Conservation (phyloP, 2,888 invertebrate species). For the Venusia cambrica region DNA sequence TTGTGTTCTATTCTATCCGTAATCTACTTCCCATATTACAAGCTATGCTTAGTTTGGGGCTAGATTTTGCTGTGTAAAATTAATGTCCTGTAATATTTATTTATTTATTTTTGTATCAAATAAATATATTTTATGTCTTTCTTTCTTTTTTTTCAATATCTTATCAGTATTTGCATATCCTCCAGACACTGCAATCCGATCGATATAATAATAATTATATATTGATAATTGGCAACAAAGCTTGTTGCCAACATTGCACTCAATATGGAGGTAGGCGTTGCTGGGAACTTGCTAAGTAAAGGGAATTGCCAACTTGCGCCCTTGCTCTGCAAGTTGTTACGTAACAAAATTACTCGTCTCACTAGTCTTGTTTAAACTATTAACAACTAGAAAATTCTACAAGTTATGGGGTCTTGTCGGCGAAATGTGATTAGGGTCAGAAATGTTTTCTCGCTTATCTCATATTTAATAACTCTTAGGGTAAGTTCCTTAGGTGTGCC, state of each 20-base stretch:
- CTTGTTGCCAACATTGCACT: conserved; percentile 21
- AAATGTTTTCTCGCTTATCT: too few relatives aligned
- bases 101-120: too few relatives aligned
- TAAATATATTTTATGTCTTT: too few relatives aligned
- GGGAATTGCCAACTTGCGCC: conserved; percentile 67
- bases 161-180: too few relatives aligned
- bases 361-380: conserved; percentile 59
- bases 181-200: conserved; percentile 8
- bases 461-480: too few relatives aligned
- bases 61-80: too few relatives aligned
- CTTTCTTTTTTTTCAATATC: too few relatives aligned
- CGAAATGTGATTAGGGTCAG: conserved; percentile 10
- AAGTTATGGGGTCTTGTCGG: conserved; percentile 17
- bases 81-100: too few relatives aligned
- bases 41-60: too few relatives aligned
- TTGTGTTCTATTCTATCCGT: too few relatives aligned
- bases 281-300: conserved; percentile 44
- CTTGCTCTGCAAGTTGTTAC: conserved; percentile 61
- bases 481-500: too few relatives aligned
- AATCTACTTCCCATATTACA: too few relatives aligned
- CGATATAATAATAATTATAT: conserved; percentile 13
- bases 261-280: conserved; percentile 15
- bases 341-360: conserved; percentile 66
- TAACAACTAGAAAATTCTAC: conserved; percentile 49
- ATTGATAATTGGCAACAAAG: conserved; percentile 18